Evolutionary conservation across 2,797 vertebrate genomes (phyloP).

Genomic region (Darevskia mixta): DNA sequence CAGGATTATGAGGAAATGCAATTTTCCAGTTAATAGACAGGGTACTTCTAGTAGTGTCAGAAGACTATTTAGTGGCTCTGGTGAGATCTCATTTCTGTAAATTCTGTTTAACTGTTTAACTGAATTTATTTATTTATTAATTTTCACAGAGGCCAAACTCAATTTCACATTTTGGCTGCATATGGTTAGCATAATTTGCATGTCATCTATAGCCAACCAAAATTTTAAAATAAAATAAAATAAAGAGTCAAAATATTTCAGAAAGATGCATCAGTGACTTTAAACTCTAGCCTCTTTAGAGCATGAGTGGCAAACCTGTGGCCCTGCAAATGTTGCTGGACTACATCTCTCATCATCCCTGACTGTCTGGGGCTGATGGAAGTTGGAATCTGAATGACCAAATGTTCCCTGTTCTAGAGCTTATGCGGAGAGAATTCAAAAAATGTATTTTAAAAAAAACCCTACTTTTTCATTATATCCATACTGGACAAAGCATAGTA

Average conservation of each 20-base stretch:
- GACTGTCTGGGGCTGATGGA: too few species aligned
- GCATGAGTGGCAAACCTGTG: too few species aligned
- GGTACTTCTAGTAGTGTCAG: background rate
- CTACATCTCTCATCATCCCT: too few species aligned
- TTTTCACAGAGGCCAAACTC: background rate
- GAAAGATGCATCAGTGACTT: background rate
- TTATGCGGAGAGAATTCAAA: too few species aligned
- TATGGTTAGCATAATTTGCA: background rate
- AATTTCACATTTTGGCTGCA: background rate
- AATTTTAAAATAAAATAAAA: background rate
- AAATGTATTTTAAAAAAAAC: background rate
- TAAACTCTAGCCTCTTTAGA: background rate
- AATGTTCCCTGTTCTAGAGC: too few species aligned
- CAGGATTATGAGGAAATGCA: background rate
- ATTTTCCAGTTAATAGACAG: background rate
- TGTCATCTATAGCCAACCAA: background rate
- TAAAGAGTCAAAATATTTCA: background rate
- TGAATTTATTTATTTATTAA: background rate
- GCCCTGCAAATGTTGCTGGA: too few species aligned
- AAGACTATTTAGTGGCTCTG: background rate
- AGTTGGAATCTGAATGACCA: too few species aligned
- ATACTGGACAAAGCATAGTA: background rate
- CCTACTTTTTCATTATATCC: background rate
- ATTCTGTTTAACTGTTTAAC: background rate
- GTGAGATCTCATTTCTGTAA: background rate